Percentiles rank a stretch among this genome's conserved stretches.
These are phyloP conservation scores for Gila robusta DNA, from an alignment of 2,797 vertebrate species.

Conservation along the genomic window DNA sequence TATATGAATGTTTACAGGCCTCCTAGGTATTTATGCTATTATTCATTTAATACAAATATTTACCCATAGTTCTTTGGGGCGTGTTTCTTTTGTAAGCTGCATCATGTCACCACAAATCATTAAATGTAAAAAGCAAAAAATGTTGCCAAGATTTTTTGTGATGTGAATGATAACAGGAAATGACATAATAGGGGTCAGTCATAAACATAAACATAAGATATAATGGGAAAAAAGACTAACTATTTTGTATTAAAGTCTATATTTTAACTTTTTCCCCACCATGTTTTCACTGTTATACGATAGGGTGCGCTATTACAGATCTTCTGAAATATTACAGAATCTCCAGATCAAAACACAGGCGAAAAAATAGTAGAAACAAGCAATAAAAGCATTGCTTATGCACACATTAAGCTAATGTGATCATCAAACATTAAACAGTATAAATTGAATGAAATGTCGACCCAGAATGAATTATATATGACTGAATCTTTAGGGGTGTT, in stretches of 20 bases:
- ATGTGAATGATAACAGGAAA: not conserved
- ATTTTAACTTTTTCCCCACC: no score
- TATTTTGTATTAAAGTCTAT: not conserved
- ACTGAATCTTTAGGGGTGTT: not conserved
- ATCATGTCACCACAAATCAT: constrained; percentile 56
- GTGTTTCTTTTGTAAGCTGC: constrained; percentile 70
- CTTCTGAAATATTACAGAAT: not conserved
- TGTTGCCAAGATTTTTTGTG: constrained; percentile 38
- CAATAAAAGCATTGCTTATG: not conserved
- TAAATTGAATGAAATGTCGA: not conserved
- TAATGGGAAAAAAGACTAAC: not conserved
- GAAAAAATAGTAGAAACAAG: not conserved
- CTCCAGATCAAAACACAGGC: not conserved
- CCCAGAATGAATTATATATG: not conserved
- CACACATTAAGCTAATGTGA: not conserved
- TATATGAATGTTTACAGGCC: constrained; percentile 59
- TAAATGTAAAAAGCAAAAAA: constrained; percentile 23
- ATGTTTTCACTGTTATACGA: not conserved
- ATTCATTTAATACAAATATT: constrained; percentile 66
- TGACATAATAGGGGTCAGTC: not conserved
- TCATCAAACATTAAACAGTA: not conserved
- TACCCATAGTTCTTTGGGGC: constrained; percentile 38
- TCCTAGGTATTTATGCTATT: constrained; percentile 65
- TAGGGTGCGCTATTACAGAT: not conserved
- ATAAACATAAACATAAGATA: not conserved